Evolutionary conservation across 2,888 invertebrate species (phyloP), one percentile per base, ranked within the genome.

Genomic region (Entomobrya proxima): DNA sequence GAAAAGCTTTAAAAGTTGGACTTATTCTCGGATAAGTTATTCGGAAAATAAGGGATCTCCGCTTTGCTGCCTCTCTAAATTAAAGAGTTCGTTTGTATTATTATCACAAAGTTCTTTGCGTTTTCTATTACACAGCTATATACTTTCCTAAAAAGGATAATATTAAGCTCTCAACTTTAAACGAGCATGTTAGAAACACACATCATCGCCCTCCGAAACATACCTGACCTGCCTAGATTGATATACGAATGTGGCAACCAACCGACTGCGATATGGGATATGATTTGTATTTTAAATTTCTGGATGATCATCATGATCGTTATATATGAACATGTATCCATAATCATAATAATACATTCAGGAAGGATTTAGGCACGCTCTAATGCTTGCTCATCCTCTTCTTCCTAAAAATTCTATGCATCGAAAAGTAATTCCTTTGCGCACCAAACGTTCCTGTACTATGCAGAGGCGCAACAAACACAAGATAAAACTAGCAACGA

Each of bases 341-440:
- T 64, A 32, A 35, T 21, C 2, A 32, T 21, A 35, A 37, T 7
- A 13, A 5, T 32, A 69, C 37, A n/a, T 44, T 61, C 77, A 61
- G 61, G 61, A 77, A 61, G 78, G 78, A 78, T 67, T 78, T 67
- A 52, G 78, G 50, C 35, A 67, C 67, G 78, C 50, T 78, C 78
- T 50, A n/a, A 4, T 78, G 64, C n/a, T n/a, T n/a, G 7, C 50
- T 52, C 74, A 52, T 52, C 35, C 52, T 52, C 52, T 47, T 35
- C 32, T 18, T n/a, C n/a, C n/a, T n/a, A n/a, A n/a, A n/a, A n/a
- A n/a, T n/a, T n/a, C n/a, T n/a, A n/a, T n/a, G n/a, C n/a, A n/a
- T 24, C 18, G 35, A 67, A 6, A 11, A 50, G 6, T 35, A 13
- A 44, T 27, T 47, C 30, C 9, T 50, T 30, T 72, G 47, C 35